Conservation (phyloP, 1,140 invertebrate species). For the Trinorchestia longiramus region DNA sequence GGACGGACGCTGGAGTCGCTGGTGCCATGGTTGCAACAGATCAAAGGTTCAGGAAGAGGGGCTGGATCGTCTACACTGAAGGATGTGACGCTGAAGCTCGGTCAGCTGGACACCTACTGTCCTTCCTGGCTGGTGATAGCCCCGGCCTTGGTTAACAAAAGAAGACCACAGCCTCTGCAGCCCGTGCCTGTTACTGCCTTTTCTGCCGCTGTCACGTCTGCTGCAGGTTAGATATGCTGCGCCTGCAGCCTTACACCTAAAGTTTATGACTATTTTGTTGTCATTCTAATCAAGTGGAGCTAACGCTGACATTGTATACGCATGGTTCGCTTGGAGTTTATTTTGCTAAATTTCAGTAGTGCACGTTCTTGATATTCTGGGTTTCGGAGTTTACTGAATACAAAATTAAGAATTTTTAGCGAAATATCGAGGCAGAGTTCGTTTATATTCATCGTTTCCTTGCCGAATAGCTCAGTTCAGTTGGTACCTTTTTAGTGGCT, state of each 20-base stretch:
- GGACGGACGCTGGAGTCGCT: conserved; percentile 50
- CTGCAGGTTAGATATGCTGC: not conserved
- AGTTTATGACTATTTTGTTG: no score
- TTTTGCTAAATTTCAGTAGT: no score
- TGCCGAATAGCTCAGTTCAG: not conserved
- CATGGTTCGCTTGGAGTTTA: no score
- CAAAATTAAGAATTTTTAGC: not conserved
- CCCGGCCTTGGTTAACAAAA: conserved; percentile 10
- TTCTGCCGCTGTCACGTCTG: not conserved
- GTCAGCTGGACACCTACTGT: conserved; percentile 42
- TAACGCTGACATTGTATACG: no score
- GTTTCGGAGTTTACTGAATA: not conserved
- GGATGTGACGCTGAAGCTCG: conserved; percentile 32
- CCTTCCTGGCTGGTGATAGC: not conserved
- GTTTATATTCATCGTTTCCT: not conserved
- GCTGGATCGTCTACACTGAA: not conserved
- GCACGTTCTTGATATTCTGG: no score
- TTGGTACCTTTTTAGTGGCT: not conserved
- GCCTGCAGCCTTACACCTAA: no score
- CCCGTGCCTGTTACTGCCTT: conserved; percentile 1
- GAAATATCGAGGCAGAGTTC: not conserved
- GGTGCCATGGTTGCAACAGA: conserved; percentile 24
- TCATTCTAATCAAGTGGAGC: no score
- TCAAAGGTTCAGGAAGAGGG: conserved; percentile 2
- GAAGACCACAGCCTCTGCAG: conserved; percentile 16